A percentile compares a stretch with the other conserved stretches of the same genome.
Conservation (phyloP, 2,797 vertebrate species). For the Xenentodon cancila region DNA sequence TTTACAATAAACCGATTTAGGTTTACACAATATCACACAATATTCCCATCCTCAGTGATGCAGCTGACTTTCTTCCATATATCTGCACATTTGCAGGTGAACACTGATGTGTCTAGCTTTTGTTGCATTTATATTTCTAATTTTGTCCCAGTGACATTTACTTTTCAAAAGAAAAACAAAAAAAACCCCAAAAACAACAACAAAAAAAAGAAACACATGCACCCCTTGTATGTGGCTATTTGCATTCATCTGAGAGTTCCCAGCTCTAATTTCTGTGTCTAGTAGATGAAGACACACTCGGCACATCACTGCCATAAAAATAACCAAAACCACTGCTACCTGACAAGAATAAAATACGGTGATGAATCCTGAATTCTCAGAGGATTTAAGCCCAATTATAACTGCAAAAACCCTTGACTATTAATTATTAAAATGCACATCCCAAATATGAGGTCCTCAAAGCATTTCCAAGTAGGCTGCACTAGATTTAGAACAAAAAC, state of each 20-base stretch:
- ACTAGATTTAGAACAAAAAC: background rate
- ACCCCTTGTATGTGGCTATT: slow-evolving; percentile 2
- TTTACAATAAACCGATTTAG: too few species aligned
- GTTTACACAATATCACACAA: too few species aligned
- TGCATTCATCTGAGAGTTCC: slow-evolving; percentile 16
- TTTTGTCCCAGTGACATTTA: too few species aligned
- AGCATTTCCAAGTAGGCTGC: slow-evolving; percentile 9
- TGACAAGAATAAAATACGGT: slow-evolving; percentile 31
- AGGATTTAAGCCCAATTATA: slow-evolving; percentile 34
- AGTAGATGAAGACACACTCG: slow-evolving; percentile 61
- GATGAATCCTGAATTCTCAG: slow-evolving; percentile 17
- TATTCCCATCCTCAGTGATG: too few species aligned
- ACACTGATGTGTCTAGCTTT: too few species aligned
- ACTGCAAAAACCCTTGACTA: background rate
- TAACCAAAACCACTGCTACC: slow-evolving; percentile 46
- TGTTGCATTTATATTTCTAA: too few species aligned
- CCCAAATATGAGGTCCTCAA: slow-evolving; percentile 3
- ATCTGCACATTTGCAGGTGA: too few species aligned
- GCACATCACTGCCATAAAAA: slow-evolving; percentile 54
- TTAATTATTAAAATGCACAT: slow-evolving; percentile 2
- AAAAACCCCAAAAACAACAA: too few species aligned
- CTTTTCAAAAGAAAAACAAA: too few species aligned
- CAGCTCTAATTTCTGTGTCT: slow-evolving; percentile 23
- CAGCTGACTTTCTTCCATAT: too few species aligned
- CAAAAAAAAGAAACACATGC: too few species aligned